A percentile compares a stretch with the other conserved stretches of the same genome.
Conservation (phyloP, 2,113 vertebrate genomes). For the Calypte anna region DNA sequence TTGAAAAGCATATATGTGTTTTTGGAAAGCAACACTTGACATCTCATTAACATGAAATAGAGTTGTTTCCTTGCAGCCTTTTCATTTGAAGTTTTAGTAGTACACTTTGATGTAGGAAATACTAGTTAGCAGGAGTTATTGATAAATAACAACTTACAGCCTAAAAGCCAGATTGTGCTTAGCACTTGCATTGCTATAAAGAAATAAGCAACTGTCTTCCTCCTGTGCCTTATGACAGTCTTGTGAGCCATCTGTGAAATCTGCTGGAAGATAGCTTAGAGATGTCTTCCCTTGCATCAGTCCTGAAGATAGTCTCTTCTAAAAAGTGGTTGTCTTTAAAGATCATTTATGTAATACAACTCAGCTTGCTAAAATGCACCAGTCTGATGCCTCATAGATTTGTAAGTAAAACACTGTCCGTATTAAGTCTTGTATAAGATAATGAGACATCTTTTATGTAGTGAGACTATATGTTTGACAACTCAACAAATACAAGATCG, state of each 20-base stretch:
- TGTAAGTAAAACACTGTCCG: not conserved
- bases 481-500: not conserved
- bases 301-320: not conserved
- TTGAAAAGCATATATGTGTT: not conserved
- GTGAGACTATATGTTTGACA: not conserved
- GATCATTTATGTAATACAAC: not conserved
- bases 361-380: not conserved
- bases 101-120: not conserved
- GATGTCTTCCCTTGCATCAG: not conserved
- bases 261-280: not conserved
- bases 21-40: not conserved
- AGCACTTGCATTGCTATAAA: not conserved
- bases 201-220: constrained; percentile 7
- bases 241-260: constrained; percentile 45
- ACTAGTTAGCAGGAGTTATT: not conserved
- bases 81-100: not conserved
- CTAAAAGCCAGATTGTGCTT: not conserved
- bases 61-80: not conserved
- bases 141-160: not conserved
- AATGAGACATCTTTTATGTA: not conserved
- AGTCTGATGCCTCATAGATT: not conserved
- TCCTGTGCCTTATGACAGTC: constrained; percentile 24
- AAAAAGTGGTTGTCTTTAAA: not conserved
- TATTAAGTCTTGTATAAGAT: not conserved
- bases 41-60: not conserved